A percentile compares a stretch with the other conserved stretches of the same genome.
These are phyloP conservation scores for Esox masquinongy DNA, from an alignment of 2,797 vertebrate species.

Conservation along the genomic window DNA sequence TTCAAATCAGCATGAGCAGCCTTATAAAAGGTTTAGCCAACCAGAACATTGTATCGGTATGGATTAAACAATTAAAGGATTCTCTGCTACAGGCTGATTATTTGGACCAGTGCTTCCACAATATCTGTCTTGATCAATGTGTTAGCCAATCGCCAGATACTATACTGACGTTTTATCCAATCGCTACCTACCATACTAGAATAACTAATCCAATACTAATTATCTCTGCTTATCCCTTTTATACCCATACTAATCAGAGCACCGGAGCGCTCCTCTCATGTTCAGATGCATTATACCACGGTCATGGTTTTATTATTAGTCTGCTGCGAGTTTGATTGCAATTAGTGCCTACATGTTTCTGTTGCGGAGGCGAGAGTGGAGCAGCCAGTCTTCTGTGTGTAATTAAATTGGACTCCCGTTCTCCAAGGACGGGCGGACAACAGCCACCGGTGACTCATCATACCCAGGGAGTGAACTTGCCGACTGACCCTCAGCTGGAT, in stretches of 20 bases:
- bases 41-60: not conserved
- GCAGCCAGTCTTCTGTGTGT: conserved; percentile 39
- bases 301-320: not conserved
- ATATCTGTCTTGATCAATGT: conserved; percentile 1
- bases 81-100: conserved; percentile 17
- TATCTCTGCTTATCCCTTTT: not conserved
- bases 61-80: conserved; percentile 9
- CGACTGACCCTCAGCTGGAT: not conserved
- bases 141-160: conserved; percentile 8
- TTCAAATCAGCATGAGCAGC: not conserved
- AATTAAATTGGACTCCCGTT: conserved; percentile 36
- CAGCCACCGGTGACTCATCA: conserved; percentile 30
- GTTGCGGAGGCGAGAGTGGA: conserved; percentile 19
- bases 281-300: not conserved
- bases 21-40: not conserved
- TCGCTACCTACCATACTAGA: no score
- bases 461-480: conserved; percentile 2
- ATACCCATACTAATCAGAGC: not conserved
- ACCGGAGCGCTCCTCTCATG: not conserved
- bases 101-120: not conserved
- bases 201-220: not conserved
- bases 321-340: not conserved
- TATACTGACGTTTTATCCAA: not conserved
- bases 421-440: not conserved
- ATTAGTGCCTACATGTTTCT: conserved; percentile 22